These are phyloP conservation scores for Acarapis woodi DNA, from an alignment of 1,140 invertebrate genomes.

Conservation along the genomic window DNA sequence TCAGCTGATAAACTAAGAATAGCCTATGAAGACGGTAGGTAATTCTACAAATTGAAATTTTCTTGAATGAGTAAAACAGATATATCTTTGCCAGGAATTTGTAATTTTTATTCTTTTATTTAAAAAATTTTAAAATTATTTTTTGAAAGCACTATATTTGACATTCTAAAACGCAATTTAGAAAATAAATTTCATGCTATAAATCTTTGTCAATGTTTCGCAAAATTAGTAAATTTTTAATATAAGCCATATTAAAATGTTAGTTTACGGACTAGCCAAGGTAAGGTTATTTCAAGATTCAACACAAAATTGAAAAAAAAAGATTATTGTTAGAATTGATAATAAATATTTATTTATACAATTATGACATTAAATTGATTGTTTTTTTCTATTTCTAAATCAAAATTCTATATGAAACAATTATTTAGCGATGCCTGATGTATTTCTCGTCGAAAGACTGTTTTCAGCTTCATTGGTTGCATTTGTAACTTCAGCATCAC, in stretches of 20 bases:
- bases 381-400: neutral
- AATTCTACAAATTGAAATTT: too few relatives aligned
- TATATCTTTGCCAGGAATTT: too few relatives aligned
- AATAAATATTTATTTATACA: neutral
- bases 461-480: slow-evolving; percentile 91
- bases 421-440: slow-evolving; percentile 42
- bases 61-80: too few relatives aligned
- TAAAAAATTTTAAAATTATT: too few relatives aligned
- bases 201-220: too few relatives aligned
- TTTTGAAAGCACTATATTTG: too few relatives aligned
- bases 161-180: too few relatives aligned
- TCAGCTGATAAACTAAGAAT: slow-evolving; percentile 55
- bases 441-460: slow-evolving; percentile 72
- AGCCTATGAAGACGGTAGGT: slow-evolving; percentile 48
- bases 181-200: too few relatives aligned
- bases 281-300: slow-evolving; percentile 5
- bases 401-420: neutral
- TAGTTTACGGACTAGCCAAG: too few relatives aligned
- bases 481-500: slow-evolving; percentile 63
- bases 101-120: too few relatives aligned
- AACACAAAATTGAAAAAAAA: neutral
- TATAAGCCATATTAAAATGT: too few relatives aligned
- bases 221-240: too few relatives aligned
- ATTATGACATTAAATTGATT: neutral
- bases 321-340: neutral